Conservation (phyloP, 1,140 invertebrate species). For the Stegodyphus mimosarum region DNA sequence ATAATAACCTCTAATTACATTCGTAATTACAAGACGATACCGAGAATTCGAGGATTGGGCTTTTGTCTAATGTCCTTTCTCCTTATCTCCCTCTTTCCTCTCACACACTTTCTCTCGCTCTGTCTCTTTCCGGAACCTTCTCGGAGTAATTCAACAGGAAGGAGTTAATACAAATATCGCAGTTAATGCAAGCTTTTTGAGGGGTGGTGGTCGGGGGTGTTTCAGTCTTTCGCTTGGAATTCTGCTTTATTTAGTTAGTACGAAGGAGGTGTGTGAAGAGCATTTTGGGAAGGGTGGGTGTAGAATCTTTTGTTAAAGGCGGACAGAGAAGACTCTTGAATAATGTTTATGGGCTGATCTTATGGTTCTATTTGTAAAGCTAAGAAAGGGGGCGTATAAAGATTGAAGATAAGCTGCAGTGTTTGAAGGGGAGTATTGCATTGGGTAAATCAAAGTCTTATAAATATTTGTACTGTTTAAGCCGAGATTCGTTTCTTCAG, state of each 20-base stretch:
- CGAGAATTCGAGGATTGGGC: slow-evolving; percentile 12
- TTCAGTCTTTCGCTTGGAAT: background rate
- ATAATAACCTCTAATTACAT: slow-evolving; percentile 59
- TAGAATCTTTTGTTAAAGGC: slow-evolving; percentile 35
- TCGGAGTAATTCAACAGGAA: slow-evolving; percentile 44
- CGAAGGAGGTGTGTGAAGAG: background rate
- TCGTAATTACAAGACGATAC: slow-evolving; percentile 58
- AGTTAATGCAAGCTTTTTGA: slow-evolving; percentile 22
- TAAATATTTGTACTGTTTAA: too few species aligned
- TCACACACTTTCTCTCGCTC: background rate
- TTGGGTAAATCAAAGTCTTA: too few species aligned
- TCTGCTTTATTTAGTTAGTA: slow-evolving; percentile 48
- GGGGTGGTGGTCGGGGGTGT: too few species aligned
- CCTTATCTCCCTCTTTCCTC: background rate
- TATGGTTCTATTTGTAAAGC: too few species aligned
- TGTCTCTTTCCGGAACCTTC: background rate
- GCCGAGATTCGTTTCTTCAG: too few species aligned
- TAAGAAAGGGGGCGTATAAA: too few species aligned
- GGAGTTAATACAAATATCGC: slow-evolving; percentile 58
- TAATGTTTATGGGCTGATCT: slow-evolving; percentile 21
- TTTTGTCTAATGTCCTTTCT: slow-evolving; percentile 35
- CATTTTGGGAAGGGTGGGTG: background rate
- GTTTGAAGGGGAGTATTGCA: too few species aligned
- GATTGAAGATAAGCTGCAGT: too few species aligned
- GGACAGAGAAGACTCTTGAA: slow-evolving; percentile 23